Conservation (phyloP, 1,140 invertebrate species). For the Musca vetustissima region DNA sequence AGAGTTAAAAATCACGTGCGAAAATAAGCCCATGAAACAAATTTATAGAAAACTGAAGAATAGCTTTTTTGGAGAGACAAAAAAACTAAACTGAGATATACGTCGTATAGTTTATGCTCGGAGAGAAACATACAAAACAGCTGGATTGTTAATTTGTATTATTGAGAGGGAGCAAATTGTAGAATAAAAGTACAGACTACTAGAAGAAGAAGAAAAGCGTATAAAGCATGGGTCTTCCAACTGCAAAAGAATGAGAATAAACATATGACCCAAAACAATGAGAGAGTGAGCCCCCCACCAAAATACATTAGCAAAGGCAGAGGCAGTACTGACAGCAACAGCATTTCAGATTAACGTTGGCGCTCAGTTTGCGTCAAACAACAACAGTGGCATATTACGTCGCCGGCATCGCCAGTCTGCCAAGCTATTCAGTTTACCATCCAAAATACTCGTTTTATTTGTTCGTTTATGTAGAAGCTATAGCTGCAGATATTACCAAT, state of each 20-base stretch:
- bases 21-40: too few species aligned
- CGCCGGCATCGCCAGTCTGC: constrained; percentile 17
- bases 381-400: neutral
- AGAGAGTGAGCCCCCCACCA: neutral
- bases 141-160: too few species aligned
- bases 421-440: neutral
- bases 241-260: neutral
- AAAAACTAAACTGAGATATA: too few species aligned
- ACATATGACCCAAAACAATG: neutral
- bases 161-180: too few species aligned
- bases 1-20: too few species aligned
- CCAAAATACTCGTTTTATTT: constrained; percentile 22
- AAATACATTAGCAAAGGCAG: constrained; percentile 1
- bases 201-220: too few species aligned
- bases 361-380: constrained; percentile 23
- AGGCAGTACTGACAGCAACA: too few species aligned
- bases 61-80: too few species aligned
- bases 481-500: constrained; percentile 55
- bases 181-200: too few species aligned
- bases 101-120: too few species aligned
- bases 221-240: neutral
- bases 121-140: too few species aligned
- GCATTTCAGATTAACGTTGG: neutral
- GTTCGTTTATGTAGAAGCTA: constrained; percentile 20
- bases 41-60: too few species aligned